Evolutionary conservation across 2,797 vertebrate species (phyloP).

Genomic region (Eutrigla gurnardus): DNA sequence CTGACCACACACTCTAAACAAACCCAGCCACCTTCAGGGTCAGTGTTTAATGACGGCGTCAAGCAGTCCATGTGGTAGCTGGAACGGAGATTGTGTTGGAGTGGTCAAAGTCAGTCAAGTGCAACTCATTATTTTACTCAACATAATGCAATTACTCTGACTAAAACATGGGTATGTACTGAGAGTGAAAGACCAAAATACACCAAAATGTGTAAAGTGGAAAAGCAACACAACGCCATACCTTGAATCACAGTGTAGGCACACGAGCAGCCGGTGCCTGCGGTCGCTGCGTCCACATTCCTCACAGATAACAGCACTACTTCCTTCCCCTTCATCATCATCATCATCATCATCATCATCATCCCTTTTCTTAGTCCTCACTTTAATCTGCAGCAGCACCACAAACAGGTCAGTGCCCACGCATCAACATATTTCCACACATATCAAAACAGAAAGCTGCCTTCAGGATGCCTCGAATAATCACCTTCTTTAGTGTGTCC

Average conservation of each 20-base stretch:
- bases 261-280: constrained; percentile 86
- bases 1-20: constrained; percentile 64
- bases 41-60: constrained; percentile 23
- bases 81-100: background rate
- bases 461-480: background rate
- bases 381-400: constrained; percentile 79
- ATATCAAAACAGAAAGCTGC: background rate
- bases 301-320: constrained; percentile 85
- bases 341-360: constrained; percentile 7
- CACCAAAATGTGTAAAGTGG: background rate
- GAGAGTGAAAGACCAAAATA: background rate
- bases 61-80: constrained; percentile 73
- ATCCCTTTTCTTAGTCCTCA: constrained; percentile 63
- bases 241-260: constrained; percentile 89
- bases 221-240: constrained; percentile 47
- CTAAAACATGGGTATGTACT: background rate
- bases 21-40: constrained; percentile 61
- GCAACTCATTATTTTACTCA: background rate
- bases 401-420: background rate
- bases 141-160: background rate
- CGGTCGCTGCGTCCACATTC: constrained; percentile 89
- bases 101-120: background rate
- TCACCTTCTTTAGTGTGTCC: constrained; percentile 84
- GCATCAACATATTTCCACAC: background rate
- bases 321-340: constrained; percentile 46